Base-by-base conservation (phyloP, 2,888 invertebrate species). In the Cotesia congregata region DNA sequence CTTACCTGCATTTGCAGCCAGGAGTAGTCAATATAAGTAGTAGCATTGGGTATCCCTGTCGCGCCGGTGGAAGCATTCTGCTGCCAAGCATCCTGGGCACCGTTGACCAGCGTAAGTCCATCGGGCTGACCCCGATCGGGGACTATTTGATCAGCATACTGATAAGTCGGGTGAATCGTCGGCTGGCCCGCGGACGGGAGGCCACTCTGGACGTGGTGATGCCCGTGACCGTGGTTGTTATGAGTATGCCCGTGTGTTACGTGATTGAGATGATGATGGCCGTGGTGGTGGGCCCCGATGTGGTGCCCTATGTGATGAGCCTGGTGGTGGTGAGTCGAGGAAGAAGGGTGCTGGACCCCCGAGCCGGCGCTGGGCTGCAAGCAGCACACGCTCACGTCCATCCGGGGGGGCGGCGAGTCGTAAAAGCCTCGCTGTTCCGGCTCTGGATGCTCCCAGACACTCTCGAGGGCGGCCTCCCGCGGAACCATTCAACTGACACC, bases 361-460 rank as follows among this genome's bases (percentile, higher is more conserved):
- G 88, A 84, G 86, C 86, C 88, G 85, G 85, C 87, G 83, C 83
- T 85, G 81, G 86, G 86, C 82, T 87, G 87, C 85, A 88, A 82
- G 79, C 88, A 89, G 83, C 89, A 89, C 85, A 89, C 87, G 86
- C 88, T 88, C 85, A 86, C 88, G 86, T 89, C 89, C 88, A 89
- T 88, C 86, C 88, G 88, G 83, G 85, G 86, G 83, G 86, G 85
- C 84, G 86, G 86, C 85, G 86, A 86, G 83, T 88, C 88, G 87
- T 88, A 87, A 83, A 88, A 88, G 81, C 86, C 86, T 83, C 85
- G 85, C 83, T 86, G 84, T 84, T 85, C 85, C 82, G 83, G 83
- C 81, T 83, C 87, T 81, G 83, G 83, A 84, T 85, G 85, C 85
- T 85, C 86, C 86, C 85, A 85, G 84, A 83, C 85, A 82, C 85